Evolutionary conservation across 1,140 invertebrate species (phyloP), one percentile per base, ranked within the genome.

Genomic region (Camponotus pennsylvanicus): DNA sequence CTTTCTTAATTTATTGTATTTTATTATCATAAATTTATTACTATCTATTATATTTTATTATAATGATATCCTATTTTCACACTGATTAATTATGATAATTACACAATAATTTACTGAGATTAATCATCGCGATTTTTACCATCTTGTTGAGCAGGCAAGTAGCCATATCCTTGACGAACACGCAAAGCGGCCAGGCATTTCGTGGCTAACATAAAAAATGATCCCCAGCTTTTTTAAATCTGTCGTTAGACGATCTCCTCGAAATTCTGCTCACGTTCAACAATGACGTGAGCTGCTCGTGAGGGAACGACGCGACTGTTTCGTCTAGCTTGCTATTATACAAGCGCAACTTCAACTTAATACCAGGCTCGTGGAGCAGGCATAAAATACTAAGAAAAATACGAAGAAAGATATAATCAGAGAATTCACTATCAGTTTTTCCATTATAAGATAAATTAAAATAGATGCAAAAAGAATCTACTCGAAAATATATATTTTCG

Each of bases 181-280:
- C 34, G 21, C 7, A n/a, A 76, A 21, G 37, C 37, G 73, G 8
- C 15, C 37, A 49, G 34, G 45, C 59, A 11, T 37, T 6, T 42
- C 18, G 42, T 64, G 55, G n/a, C 7, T 52, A 73, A 78, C n/a
- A 69, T 69, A 57, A 79, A 69, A 78, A 80, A 40, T 80, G 67
- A 88, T n/a, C 21, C n/a, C 40, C 13, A 59, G 69, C 32, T 88
- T 90, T 52, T 18, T 88, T 71, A 57, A 88, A 87, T 83, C 64
- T 64, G 63, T 66, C 79, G 70, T 78, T 75, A 82, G 64, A 37
- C 87, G 42, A 52, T 32, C 57, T 18, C 42, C 49, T 89, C 66
- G 79, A 76, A 87, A 92, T 90, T 88, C 90, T 61, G 61, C 66
- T 88, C 91, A 92, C 90, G 90, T 91, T 88, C 78, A 34, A 34